These are phyloP conservation scores for Cepphus grylle DNA, from an alignment of 2,113 vertebrate genomes.

Conservation along the genomic window DNA sequence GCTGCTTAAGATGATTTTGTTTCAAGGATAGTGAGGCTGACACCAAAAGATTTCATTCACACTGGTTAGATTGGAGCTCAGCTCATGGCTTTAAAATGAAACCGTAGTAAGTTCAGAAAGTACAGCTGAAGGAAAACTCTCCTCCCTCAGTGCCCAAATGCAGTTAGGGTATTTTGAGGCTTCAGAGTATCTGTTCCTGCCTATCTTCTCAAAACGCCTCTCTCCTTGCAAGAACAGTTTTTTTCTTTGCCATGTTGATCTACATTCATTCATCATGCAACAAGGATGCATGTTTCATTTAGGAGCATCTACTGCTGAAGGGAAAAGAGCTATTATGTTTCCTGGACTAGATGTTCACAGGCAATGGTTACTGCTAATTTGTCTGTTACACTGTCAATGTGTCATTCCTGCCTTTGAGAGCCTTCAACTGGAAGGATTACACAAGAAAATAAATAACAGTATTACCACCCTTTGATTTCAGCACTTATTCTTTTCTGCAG, in stretches of 20 bases:
- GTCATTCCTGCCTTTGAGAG: neutral
- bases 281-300: neutral
- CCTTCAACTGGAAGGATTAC: conserved; percentile 6
- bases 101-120: neutral
- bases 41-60: neutral
- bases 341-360: neutral
- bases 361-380: conserved; percentile 12
- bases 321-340: conserved; percentile 7
- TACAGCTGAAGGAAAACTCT: conserved; percentile 3
- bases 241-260: neutral
- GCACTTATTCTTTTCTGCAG: conserved; percentile 47
- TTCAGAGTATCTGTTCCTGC: neutral
- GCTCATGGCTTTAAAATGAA: conserved; percentile 15
- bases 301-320: neutral
- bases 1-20: neutral
- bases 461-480: conserved; percentile 54
- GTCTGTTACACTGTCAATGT: neutral
- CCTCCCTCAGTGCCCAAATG: neutral
- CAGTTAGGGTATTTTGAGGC: neutral
- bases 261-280: neutral
- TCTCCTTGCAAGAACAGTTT: neutral
- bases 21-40: neutral
- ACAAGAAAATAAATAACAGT: conserved; percentile 50
- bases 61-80: neutral
- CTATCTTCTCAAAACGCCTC: neutral